Base-by-base conservation (phyloP, 2,888 invertebrate species). In the Philereme vetulata region DNA sequence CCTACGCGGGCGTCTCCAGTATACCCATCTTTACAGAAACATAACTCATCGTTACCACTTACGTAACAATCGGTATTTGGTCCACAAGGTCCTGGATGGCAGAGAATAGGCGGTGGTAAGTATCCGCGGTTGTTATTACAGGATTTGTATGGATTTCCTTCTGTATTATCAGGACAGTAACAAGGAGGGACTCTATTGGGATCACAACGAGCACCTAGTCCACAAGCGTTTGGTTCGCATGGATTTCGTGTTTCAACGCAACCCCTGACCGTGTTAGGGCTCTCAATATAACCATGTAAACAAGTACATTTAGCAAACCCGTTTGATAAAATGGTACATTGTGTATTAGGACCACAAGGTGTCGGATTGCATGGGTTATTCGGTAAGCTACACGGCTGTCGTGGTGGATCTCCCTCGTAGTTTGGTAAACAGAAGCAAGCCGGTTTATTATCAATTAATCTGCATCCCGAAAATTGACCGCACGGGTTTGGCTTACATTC, bases 301-400 rank as follows among this genome's bases (percentile, higher is more conserved):
- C 97, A 98, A 32, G 97, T 97, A 77, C 98, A 98, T 87, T 97
- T 97, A 0, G 97, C 95, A 79, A 96, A 96, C 54, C 97, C 97
- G 71, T 96, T 97, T 54, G 93, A 90, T 53, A 97, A 86, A 51
- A 96, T 92, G 1, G 95, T 93, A 75, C 98, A 97, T 82, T 96
- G 96, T 2, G 97, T 97, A 75, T 97, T 97, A 6, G 96, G 96
- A 9, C 97, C 97, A 80, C 97, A 98, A 0, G 97, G 96, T 9
- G 97, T 96, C 36, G 96, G 95, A 72, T 96, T 95, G 77, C 97
- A 97, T 4, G 97, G 97, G 77, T 96, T 95, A 62, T 93, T 93
- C 21, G 96, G 96, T 62, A 96, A 80, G 68, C 93, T 93, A 72
- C 97, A 97, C 1, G 94, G 93, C 51, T 93, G 90, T 51, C 93